A percentile compares a stretch with the other conserved stretches of the same genome.
Evolutionary conservation across 2,113 vertebrate genomes (phyloP).

Genomic region (Carassius carassius): DNA sequence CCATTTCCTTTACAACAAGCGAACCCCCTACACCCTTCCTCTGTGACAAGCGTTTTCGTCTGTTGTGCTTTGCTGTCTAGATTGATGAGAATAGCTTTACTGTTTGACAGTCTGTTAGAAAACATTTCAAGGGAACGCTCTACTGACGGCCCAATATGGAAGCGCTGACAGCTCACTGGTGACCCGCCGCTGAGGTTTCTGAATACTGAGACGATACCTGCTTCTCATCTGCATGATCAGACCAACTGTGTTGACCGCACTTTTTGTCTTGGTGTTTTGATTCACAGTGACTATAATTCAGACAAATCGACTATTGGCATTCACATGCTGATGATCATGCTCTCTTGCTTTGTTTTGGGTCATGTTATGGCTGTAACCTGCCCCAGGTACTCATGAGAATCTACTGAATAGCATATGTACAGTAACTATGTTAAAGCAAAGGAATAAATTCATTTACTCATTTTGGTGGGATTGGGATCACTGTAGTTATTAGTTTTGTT

Average conservation of each 20-base stretch:
- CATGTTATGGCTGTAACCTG: not conserved
- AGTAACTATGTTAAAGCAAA: not conserved
- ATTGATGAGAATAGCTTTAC: slow-evolving; percentile 37
- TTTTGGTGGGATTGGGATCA: not conserved
- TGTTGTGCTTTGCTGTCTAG: slow-evolving; percentile 35
- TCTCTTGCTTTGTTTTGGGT: not conserved
- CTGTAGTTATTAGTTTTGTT: not conserved
- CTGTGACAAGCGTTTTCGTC: slow-evolving; percentile 1
- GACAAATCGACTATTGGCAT: not conserved
- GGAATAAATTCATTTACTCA: not conserved
- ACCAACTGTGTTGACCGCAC: not conserved
- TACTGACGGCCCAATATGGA: slow-evolving; percentile 11
- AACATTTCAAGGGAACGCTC: slow-evolving; percentile 28
- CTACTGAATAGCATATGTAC: too few species aligned
- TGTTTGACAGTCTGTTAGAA: slow-evolving; percentile 39
- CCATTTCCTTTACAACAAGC: slow-evolving; percentile 12
- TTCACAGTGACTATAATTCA: not conserved
- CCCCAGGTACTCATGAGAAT: not conserved
- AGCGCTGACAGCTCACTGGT: not conserved
- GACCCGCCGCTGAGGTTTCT: not conserved
- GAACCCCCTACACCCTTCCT: not conserved
- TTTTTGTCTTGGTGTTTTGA: not conserved
- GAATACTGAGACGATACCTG: not conserved
- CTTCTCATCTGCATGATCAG: slow-evolving; percentile 16
- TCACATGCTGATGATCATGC: not conserved